phyloP scores from a whole-genome alignment of 2,888 invertebrate genomes.

The Ormyrus pomaceus region DNA sequence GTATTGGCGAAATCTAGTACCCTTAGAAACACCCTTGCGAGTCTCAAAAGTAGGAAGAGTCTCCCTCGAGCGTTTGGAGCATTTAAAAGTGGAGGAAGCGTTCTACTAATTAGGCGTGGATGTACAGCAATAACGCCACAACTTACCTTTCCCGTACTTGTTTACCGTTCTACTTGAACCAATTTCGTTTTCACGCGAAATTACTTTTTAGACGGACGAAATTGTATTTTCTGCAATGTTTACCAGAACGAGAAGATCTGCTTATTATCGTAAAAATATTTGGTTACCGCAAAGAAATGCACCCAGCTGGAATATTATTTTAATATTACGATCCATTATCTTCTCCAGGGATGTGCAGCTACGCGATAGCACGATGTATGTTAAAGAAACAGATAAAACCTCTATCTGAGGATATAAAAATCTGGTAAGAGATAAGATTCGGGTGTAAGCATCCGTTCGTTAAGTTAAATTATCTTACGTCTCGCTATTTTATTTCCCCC shows the following conservation, averaged over 20 bases:
- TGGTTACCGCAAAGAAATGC: neutral
- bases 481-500: no score
- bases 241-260: no score
- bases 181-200: no score
- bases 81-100: conserved; percentile 2
- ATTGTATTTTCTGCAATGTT: no score
- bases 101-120: neutral
- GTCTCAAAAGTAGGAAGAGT: conserved; percentile 44
- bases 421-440: conserved; percentile 32
- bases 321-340: neutral
- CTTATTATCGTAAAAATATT: neutral
- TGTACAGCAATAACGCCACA: no score
- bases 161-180: no score
- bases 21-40: neutral
- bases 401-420: conserved; percentile 25
- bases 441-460: neutral
- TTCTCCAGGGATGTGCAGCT: no score
- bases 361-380: neutral
- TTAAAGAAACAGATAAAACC: neutral
- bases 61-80: conserved; percentile 31
- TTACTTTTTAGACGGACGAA: no score
- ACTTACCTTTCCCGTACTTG: no score
- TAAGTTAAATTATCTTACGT: no score
- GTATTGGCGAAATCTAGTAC: conserved; percentile 9
- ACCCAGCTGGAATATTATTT: neutral